Evolutionary conservation across 2,888 invertebrate genomes (phyloP), one percentile per base, ranked within the genome.

Genomic region (Plusia festucae): DNA sequence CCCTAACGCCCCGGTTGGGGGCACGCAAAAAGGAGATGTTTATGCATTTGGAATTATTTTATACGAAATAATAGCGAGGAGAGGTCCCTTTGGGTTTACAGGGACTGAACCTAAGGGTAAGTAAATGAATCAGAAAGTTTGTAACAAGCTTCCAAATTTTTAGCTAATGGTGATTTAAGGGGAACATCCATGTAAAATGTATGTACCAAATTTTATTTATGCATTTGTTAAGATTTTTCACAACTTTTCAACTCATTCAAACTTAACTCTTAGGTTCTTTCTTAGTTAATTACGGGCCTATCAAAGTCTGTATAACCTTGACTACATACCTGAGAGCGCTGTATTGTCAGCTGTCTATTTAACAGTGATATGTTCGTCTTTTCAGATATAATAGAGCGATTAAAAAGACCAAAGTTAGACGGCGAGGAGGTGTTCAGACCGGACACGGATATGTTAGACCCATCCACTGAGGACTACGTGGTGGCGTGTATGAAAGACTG

Each of bases 1-100:
- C 68, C 96, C 97, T 69, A 94, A 93, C 69, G 90, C 91, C 0
- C 88, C 86, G 0, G 88, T 93, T 20, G 95, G 96, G 79, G 98
- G 98, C 52, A 97, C 98, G 20, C 98, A 97, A 88, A 98, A 98
- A 91, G 99, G 97, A 18, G 99, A 99, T 91, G 97, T 99, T 16
- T 99, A 99, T 91, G 98, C 99, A 20, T 99, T 99, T 93, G 98
- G 98, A 65, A 98, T 99, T 81, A 99, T 99, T 86, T 95, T 99
- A 76, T 99, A 98, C 90, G 99, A 99, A 95, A 98, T 99, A 79
- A 97, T 99, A 85, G 98, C 98, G 63, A 96, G 99, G 77, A 97
- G 97, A 88, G 99, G 99, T 58, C 99, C 99, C 9, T 99, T 98
- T 89, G 98, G 98, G 73, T 96, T 96, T 78, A 96, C 96, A 65